Base-by-base conservation (phyloP, 1,140 invertebrate species). In the Euwallacea similis region DNA sequence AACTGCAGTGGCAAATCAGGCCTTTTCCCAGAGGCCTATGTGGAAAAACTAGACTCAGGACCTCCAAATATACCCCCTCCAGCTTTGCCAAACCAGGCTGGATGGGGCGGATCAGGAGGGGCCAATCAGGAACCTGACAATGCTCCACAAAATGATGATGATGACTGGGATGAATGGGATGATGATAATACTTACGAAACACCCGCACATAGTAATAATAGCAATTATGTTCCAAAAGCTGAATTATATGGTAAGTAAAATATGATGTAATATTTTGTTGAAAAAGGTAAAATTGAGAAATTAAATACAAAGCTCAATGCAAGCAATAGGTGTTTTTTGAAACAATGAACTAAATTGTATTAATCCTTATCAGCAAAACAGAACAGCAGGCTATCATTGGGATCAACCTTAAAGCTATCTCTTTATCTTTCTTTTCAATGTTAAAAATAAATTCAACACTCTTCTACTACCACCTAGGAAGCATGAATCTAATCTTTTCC, bases 21-120 rank as follows among this genome's bases (percentile, higher is more conserved):
- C 6, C 85, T 98, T 13, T 96, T 98, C 82, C 96, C 96, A 66
- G 94, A 94, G 74, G 91, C 93, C 9, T 98, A 98, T 86, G 94
- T 97, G 46, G 89, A 80, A 74, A 83, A 83, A 79, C 73, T 87
- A 7, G 81, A 33, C 78, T 79, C 67, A 77, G 54, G 67, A 4
- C 81, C 60, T 68, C 78, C 76, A 42, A 73, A 55, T 58, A 76
- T 78, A 11, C 76, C 79, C 33, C 69, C 77, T 21, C 84, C 84
- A 11, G 76, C 81, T 10, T 81, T 81, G 62, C 82, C 82, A 4
- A 66, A 11, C 81, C 85, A 72, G 77, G 59, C 61, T 21, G 67
- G 68, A 13, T 76, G 72, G 76, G 69, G 63, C 43, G 54, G 43
- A 50, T 63, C 64, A n/a, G 70, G 33, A 4, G 59, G 56, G 8